Conservation (phyloP, 2,113 vertebrate species). For the Saimiri boliviensis region DNA sequence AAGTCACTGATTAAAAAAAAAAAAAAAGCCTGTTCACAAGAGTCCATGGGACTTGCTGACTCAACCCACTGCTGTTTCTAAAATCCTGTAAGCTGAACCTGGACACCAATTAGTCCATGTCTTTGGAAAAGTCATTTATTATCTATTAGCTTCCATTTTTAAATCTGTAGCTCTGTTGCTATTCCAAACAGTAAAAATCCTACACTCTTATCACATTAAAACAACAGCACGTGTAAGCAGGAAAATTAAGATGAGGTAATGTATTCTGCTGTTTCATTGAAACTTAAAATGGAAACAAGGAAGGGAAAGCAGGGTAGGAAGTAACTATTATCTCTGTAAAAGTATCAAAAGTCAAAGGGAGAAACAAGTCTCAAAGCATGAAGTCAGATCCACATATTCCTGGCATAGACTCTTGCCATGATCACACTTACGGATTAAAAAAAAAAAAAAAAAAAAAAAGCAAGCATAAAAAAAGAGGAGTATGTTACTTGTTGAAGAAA, state of each 20-base stretch:
- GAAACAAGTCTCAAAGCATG: not conserved
- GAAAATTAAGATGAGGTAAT: not conserved
- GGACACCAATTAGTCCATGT: not conserved
- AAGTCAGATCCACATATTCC: not conserved
- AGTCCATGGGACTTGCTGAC: not conserved
- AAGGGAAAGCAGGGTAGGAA: not conserved
- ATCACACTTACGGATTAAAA: not conserved
- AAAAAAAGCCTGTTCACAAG: not conserved
- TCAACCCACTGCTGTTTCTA: not conserved
- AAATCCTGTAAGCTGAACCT: not conserved
- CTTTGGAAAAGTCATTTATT: not conserved
- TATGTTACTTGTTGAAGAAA: constrained; percentile 41
- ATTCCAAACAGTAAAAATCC: constrained; percentile 11
- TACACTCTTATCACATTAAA: not conserved
- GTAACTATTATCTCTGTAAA: not conserved
- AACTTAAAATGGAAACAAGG: not conserved
- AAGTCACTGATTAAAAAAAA: not conserved
- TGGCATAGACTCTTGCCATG: not conserved
- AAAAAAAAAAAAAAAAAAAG: not conserved
- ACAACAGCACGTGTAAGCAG: not conserved
- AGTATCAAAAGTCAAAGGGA: not conserved
- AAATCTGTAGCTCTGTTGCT: not conserved
- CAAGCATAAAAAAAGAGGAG: constrained; percentile 35
- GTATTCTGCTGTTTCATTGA: not conserved
- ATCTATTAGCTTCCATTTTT: not conserved